Evolutionary conservation across 2,113 vertebrate species (phyloP).

Genomic region (Phylloscopus whistleri): DNA sequence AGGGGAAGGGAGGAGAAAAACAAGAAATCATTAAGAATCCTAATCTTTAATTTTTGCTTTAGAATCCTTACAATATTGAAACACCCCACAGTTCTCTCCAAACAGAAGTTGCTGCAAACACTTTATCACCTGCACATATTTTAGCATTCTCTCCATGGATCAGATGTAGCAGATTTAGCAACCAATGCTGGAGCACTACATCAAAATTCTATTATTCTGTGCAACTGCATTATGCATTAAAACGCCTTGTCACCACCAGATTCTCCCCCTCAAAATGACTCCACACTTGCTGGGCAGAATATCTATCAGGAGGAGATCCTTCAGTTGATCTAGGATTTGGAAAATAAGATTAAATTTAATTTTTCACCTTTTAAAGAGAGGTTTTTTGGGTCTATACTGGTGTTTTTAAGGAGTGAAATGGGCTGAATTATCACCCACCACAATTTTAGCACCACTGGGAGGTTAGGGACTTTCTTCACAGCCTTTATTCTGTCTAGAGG

Average conservation of each 20-base stretch:
- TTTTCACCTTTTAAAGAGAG: neutral
- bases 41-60: neutral
- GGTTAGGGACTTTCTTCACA: neutral
- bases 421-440: neutral
- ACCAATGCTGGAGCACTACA: slow-evolving; percentile 18
- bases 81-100: neutral
- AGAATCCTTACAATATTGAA: neutral
- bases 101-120: neutral
- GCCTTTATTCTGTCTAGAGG: neutral
- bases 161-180: slow-evolving; percentile 44
- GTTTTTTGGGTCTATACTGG: neutral
- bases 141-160: slow-evolving; percentile 29
- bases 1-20: slow-evolving; percentile 14
- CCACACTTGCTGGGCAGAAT: neutral
- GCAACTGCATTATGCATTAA: slow-evolving; percentile 48
- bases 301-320: slow-evolving; percentile 7
- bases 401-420: neutral
- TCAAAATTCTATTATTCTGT: slow-evolving; percentile 58
- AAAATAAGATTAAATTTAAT: neutral
- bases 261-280: slow-evolving; percentile 25
- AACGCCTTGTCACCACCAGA: slow-evolving; percentile 29
- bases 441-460: neutral
- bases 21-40: slow-evolving; percentile 40
- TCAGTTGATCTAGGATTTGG: neutral
- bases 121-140: slow-evolving; percentile 7